Evolutionary conservation across 92 coral and sea anemone genomes (phyloP).

Genomic region (Epizoanthus illoricatus): DNA sequence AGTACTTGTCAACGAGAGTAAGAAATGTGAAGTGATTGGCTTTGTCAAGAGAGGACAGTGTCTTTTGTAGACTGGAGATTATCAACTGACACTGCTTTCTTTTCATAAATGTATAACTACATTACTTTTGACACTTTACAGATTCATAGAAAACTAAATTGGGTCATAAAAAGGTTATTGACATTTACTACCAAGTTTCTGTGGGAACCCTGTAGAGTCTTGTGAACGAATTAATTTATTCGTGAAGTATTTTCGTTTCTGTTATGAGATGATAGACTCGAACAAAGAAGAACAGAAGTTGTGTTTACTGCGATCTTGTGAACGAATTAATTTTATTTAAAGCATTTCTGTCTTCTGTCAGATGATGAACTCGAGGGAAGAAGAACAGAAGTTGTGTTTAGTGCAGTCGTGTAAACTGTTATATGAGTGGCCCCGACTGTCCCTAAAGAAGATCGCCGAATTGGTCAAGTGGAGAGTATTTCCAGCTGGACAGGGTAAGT

Average conservation of each 20-base stretch:
- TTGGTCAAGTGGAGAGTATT: slow-evolving; percentile 86
- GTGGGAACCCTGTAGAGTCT: no score
- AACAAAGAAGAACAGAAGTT: slow-evolving; percentile 85
- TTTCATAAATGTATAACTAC: no score
- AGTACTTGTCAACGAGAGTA: slow-evolving; percentile 94
- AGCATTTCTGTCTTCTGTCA: slow-evolving; percentile 4
- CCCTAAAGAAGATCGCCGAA: slow-evolving; percentile 85
- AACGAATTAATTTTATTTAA: no score
- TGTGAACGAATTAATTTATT: no score
- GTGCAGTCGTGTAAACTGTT: slow-evolving; percentile 89
- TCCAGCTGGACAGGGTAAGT: slow-evolving; percentile 86
- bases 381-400: slow-evolving; percentile 79
- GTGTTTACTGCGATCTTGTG: slow-evolving; percentile 35
- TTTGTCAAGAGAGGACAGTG: slow-evolving; percentile 87
- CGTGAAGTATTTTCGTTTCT: not conserved
- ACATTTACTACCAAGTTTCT: no score
- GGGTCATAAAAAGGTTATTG: no score
- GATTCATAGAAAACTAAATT: no score
- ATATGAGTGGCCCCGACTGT: slow-evolving; percentile 84
- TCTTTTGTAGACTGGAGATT: slow-evolving; percentile 24
- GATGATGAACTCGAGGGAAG: slow-evolving; percentile 77
- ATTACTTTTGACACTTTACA: no score
- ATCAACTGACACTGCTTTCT: no score
- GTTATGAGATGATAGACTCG: slow-evolving; percentile 63
- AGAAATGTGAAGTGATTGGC: slow-evolving; percentile 91